phyloP scores from a whole-genome alignment of 2,888 invertebrate species.

The Torymus aiolomorphi region DNA sequence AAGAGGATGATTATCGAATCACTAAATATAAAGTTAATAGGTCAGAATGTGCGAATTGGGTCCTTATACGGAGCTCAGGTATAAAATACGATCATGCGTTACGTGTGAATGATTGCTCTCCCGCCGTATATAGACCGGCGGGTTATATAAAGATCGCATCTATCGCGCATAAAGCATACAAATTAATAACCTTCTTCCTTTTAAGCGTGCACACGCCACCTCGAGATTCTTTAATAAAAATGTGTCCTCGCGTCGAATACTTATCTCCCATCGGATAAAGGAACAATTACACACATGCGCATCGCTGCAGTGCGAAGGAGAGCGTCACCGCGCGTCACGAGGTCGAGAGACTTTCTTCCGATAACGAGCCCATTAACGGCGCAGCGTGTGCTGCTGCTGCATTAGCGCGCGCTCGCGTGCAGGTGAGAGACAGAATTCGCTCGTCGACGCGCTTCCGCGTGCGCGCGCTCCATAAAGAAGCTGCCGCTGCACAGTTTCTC shows the following conservation, averaged over 20 bases:
- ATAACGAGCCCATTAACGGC: conserved; percentile 59
- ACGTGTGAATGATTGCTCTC: background rate
- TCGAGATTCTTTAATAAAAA: no score
- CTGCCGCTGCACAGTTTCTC: background rate
- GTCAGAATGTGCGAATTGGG: no score
- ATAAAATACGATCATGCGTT: no score
- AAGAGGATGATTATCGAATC: no score
- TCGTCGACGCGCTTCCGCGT: conserved; percentile 61
- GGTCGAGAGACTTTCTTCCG: conserved; percentile 55
- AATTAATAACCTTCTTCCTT: background rate
- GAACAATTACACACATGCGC: background rate
- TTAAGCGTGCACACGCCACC: no score
- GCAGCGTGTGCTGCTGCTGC: background rate
- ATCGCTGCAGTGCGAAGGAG: conserved; percentile 30
- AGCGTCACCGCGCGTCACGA: conserved; percentile 30
- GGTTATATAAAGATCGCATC: conserved; percentile 36
- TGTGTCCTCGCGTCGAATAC: no score
- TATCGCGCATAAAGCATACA: background rate
- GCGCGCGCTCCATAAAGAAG: conserved; percentile 39
- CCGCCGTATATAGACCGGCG: background rate
- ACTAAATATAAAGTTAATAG: no score
- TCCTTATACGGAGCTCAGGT: no score
- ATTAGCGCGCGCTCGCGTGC: conserved; percentile 25
- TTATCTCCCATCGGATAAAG: background rate
- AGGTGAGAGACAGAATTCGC: conserved; percentile 63